Conservation (phyloP, 2,113 vertebrate genomes). For the Acanthisitta chloris region DNA sequence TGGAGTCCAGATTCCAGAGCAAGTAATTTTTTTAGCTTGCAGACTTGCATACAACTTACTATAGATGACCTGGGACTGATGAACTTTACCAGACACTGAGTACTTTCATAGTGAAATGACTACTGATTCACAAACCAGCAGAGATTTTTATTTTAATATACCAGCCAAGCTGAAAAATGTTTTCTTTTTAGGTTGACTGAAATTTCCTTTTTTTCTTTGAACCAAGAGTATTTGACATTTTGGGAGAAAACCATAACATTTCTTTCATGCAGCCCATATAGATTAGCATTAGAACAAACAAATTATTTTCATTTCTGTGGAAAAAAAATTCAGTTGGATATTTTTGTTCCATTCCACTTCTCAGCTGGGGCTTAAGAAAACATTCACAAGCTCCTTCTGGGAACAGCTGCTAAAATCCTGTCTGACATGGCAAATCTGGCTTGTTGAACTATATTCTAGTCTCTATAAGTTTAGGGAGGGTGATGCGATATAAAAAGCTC, state of each 20-base stretch:
- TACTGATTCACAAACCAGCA: not conserved
- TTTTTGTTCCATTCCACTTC: not conserved
- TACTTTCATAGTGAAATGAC: not conserved
- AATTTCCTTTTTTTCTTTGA: not conserved
- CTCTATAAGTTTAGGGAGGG: not conserved
- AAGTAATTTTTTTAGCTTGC: not conserved
- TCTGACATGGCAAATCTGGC: not conserved
- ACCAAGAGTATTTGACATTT: not conserved
- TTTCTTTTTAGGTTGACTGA: not conserved
- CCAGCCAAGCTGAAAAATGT: not conserved
- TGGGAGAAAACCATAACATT: not conserved
- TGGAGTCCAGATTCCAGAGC: not conserved
- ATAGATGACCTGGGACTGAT: not conserved
- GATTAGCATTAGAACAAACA: not conserved
- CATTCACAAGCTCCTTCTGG: not conserved
- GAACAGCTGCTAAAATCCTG: not conserved
- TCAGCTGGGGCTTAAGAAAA: not conserved
- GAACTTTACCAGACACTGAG: not conserved
- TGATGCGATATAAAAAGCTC: not conserved
- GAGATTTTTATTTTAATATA: not conserved
- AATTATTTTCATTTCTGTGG: not conserved
- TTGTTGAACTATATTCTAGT: not conserved
- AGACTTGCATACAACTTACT: not conserved
- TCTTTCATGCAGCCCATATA: not conserved
- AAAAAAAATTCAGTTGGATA: not conserved